Percentiles rank a stretch among this genome's conserved stretches.
These are phyloP conservation scores for Thamnophis sirtalis DNA, from an alignment of 2,113 vertebrate species.

Conservation along the genomic window DNA sequence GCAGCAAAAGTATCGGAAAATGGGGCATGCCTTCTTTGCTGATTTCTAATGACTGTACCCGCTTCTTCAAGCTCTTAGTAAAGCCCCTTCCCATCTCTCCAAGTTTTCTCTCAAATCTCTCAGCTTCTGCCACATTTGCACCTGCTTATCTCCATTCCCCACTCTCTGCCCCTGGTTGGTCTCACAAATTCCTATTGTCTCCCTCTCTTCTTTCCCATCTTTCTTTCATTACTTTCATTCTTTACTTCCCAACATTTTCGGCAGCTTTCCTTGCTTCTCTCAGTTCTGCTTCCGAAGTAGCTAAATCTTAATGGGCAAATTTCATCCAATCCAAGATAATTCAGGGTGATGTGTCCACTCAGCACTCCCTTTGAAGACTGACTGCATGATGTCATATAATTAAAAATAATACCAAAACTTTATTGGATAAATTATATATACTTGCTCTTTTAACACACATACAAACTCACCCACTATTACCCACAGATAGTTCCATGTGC, in stretches of 20 bases:
- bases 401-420: neutral
- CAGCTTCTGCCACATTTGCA: neutral
- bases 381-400: neutral
- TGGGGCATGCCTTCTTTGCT: neutral
- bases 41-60: neutral
- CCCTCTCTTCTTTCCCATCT: neutral
- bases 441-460: neutral
- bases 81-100: neutral
- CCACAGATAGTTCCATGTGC: neutral
- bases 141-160: neutral
- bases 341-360: neutral
- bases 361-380: neutral
- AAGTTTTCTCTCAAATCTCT: neutral
- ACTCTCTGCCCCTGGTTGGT: neutral
- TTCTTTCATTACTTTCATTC: neutral
- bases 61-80: neutral
- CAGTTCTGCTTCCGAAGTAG: neutral
- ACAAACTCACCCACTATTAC: neutral
- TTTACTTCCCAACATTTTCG: neutral
- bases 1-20: neutral
- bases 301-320: neutral
- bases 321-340: neutral
- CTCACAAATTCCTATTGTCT: neutral
- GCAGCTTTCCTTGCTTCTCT: neutral
- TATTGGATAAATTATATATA: neutral